Base-by-base conservation (phyloP, 1,140 invertebrate species). In the Drosophila littoralis region DNA sequence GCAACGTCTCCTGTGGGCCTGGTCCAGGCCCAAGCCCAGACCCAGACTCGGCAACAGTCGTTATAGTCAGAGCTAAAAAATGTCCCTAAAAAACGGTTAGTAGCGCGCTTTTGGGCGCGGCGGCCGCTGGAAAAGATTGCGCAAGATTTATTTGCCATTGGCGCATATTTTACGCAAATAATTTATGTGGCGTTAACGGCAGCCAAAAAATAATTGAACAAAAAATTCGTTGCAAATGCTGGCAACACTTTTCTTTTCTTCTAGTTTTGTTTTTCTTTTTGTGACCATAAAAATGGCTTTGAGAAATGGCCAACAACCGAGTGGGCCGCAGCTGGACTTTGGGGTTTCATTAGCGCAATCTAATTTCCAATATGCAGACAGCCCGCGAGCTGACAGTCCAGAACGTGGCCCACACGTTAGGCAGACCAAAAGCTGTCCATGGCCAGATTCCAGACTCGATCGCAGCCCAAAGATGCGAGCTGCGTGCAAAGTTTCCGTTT, bases 121-220 rank as follows among this genome's bases (percentile, higher is more conserved):
- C 68, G 22, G 64, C 66, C 69, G 60, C 13, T 32, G 7, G 43
- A 67, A 67, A 89, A 85, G 85, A 90, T 90, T 90, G 81, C 74
- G 81, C 77, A 81, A 90, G 85, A 90, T 90, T 90, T 90, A 90
- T 90, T 81, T 67, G 71, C 51, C 77, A 78, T 72, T 80, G 77
- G 75, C 83, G 83, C 83, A 91, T 91, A 91, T 91, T 84, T 91
- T 81, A 84, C 83, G 88, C 83, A 79, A 91, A 91, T 91, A 91
- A 91, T 91, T 91, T 91, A 91, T 85, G 88, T 75, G 74, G 66
- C 74, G 68, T 71, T 85, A 65, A 22, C 43, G 68, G 32, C 46
- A 58, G 64, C 67, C 48, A 15, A 76, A 58, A 52, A 88, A 88
- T 88, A 88, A 88, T 88, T 88, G 83, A 88, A 88, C 79, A 86